Conservation (phyloP, 2,888 invertebrate species). For the Rotaria socialis region DNA sequence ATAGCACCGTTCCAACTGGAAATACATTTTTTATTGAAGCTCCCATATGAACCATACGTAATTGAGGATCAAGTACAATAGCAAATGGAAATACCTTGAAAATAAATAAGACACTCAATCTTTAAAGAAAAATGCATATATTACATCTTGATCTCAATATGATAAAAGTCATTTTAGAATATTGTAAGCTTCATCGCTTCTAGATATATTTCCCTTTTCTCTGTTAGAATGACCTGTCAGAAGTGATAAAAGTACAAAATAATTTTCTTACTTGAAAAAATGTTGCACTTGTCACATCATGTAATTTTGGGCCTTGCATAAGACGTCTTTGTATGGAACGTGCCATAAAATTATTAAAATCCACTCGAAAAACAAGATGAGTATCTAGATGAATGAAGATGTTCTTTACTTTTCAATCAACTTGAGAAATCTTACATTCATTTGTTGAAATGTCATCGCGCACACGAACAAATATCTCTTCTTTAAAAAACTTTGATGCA, state of each 20-base stretch:
- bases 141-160: background rate
- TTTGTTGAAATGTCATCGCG: conserved; percentile 41
- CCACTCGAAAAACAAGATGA: conserved; percentile 44
- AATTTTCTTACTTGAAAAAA: conserved; percentile 9
- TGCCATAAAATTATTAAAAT: conserved; percentile 41
- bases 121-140: too few relatives aligned
- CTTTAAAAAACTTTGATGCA: conserved; percentile 75
- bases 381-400: conserved; percentile 29
- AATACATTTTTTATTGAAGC: background rate
- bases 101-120: too few relatives aligned
- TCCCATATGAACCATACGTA: background rate
- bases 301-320: background rate
- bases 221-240: too few relatives aligned
- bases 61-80: conserved; percentile 1
- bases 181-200: background rate
- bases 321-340: background rate
- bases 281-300: conserved; percentile 15
- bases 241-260: background rate
- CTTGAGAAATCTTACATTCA: conserved; percentile 15
- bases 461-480: conserved; percentile 66
- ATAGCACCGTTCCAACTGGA: background rate
- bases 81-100: conserved; percentile 18
- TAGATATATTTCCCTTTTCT: too few relatives aligned
- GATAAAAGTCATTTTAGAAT: background rate
- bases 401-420: background rate